Evolutionary conservation across 1,140 invertebrate species (phyloP).

Genomic region (Whitmania pigra): DNA sequence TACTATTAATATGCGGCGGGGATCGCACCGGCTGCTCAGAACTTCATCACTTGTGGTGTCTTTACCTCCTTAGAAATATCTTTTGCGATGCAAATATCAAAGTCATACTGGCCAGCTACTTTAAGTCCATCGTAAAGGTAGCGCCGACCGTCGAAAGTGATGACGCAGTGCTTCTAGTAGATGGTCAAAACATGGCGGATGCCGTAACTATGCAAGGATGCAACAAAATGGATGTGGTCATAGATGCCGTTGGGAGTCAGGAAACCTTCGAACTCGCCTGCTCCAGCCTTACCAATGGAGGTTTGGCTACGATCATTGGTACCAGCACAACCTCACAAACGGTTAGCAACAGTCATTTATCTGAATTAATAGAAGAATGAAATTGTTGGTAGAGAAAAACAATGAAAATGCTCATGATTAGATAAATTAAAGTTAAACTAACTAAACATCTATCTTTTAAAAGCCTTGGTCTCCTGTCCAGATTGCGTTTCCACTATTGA

Average conservation of each 20-base stretch:
- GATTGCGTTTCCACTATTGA: slow-evolving; percentile 2
- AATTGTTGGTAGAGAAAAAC: no score
- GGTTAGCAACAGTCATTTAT: no score
- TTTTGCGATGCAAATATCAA: slow-evolving; percentile 26
- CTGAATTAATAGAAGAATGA: no score
- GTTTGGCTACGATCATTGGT: slow-evolving; percentile 9
- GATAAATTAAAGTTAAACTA: no score
- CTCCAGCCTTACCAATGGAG: slow-evolving; percentile 17
- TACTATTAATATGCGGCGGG: slow-evolving; percentile 6
- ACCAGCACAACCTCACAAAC: neutral
- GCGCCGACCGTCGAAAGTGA: neutral
- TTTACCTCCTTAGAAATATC: slow-evolving; percentile 18
- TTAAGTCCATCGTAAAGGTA: neutral
- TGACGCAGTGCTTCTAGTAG: slow-evolving; percentile 18
- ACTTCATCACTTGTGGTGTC: slow-evolving; percentile 17
- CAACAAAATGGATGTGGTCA: slow-evolving; percentile 25
- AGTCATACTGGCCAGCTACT: slow-evolving; percentile 17
- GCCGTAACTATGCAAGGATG: slow-evolving; percentile 22
- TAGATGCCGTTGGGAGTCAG: slow-evolving; percentile 18
- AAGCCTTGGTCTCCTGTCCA: neutral
- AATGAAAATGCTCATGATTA: no score
- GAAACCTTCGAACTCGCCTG: slow-evolving; percentile 14
- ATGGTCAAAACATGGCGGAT: neutral
- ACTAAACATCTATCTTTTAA: no score
- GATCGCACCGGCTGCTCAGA: neutral